Evolutionary conservation across 2,113 vertebrate genomes (phyloP).

Genomic region (Lipophrys pholis): DNA sequence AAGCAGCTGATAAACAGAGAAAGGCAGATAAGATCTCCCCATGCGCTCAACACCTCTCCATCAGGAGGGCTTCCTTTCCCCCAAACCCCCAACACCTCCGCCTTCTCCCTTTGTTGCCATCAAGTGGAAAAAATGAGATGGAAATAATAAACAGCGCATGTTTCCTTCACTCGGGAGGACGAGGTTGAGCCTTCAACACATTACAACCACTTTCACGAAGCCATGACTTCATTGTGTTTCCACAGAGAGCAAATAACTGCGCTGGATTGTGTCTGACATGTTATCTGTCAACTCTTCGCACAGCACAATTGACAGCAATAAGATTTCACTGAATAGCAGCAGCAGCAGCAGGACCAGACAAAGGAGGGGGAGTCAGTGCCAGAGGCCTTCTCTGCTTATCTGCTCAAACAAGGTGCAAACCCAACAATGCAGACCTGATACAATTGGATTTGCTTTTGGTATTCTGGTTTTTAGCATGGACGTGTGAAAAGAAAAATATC

Average conservation of each 20-base stretch:
- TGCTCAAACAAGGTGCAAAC: slow-evolving; percentile 16
- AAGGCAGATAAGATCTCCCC: slow-evolving; percentile 66
- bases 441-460: background rate
- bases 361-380: slow-evolving; percentile 22
- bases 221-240: slow-evolving; percentile 25
- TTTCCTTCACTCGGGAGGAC: background rate
- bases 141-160: slow-evolving; percentile 8
- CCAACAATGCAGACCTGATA: slow-evolving; percentile 10
- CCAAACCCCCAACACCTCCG: slow-evolving; percentile 28
- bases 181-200: no score
- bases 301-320: slow-evolving; percentile 2
- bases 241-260: slow-evolving; percentile 26
- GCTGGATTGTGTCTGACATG: slow-evolving; percentile 27
- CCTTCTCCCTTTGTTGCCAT: slow-evolving; percentile 34
- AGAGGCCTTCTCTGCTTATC: slow-evolving; percentile 17
- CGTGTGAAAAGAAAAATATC: slow-evolving; percentile 3
- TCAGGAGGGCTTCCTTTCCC: slow-evolving; percentile 62
- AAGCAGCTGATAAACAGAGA: slow-evolving; percentile 70
- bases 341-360: slow-evolving; percentile 24
- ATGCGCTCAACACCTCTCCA: slow-evolving; percentile 71
- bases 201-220: slow-evolving; percentile 21
- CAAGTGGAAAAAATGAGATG: background rate
- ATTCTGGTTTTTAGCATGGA: slow-evolving; percentile 14
- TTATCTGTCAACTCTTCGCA: slow-evolving; percentile 35
- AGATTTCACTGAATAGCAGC: slow-evolving; percentile 27